Evolutionary conservation across 2,888 invertebrate genomes (phyloP).

Genomic region (Argyresthia goedartella): DNA sequence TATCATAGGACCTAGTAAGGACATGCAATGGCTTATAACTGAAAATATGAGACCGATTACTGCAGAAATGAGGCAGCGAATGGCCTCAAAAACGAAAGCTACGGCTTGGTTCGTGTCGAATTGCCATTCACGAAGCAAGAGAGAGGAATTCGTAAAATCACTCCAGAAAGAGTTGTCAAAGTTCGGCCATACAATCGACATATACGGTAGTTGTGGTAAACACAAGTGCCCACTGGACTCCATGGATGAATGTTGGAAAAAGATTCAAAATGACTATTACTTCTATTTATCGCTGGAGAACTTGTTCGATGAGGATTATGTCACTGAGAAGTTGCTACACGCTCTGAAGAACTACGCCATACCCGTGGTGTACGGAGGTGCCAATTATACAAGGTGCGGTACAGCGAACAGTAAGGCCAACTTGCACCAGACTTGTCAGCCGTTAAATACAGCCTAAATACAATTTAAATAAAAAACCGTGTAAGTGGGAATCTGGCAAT

Average conservation of each 20-base stretch:
- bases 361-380: conserved; percentile 75
- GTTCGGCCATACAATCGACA: conserved; percentile 24
- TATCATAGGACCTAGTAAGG: conserved; percentile 27
- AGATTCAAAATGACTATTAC: conserved; percentile 27
- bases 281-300: conserved; percentile 43
- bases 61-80: conserved; percentile 17
- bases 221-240: conserved; percentile 19
- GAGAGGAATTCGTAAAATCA: conserved; percentile 17
- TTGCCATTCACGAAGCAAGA: conserved; percentile 20
- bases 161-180: conserved; percentile 18
- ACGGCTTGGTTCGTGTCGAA: conserved; percentile 35
- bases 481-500: too few species aligned
- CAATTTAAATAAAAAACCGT: too few species aligned
- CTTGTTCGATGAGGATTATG: conserved; percentile 32
- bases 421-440: neutral
- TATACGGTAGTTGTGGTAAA: conserved; percentile 30
- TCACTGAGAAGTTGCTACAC: conserved; percentile 34
- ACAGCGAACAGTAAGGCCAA: neutral
- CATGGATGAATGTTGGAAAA: conserved; percentile 18
- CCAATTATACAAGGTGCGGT: conserved; percentile 58
- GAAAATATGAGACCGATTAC: conserved; percentile 26
- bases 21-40: conserved; percentile 28
- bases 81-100: conserved; percentile 24
- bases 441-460: neutral
- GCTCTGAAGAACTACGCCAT: conserved; percentile 66